phyloP scores from a whole-genome alignment of 2,797 vertebrate species.

The Acanthurus lineatus region DNA sequence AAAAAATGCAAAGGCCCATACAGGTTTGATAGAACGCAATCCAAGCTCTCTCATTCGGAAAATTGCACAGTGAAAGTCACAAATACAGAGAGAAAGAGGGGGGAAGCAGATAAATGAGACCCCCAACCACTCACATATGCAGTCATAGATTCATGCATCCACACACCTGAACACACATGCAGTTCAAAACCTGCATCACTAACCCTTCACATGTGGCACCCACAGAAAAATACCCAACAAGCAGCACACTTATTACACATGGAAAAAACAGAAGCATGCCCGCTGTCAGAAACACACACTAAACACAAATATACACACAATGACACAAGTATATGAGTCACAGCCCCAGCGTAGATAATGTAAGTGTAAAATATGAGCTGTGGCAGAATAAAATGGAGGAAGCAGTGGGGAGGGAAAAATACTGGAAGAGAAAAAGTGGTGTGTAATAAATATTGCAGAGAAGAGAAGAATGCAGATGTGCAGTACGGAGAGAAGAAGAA shows the following conservation, averaged over 20 bases:
- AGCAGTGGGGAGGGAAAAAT: conserved; percentile 16
- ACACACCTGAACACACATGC: conserved; percentile 38
- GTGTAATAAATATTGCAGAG: conserved; percentile 49
- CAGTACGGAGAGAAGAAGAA: not conserved
- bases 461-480: conserved; percentile 24
- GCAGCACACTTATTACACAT: not conserved
- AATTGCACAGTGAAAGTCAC: conserved; percentile 70
- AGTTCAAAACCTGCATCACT: conserved; percentile 46
- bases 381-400: conserved; percentile 27
- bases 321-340: conserved; percentile 34
- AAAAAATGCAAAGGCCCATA: conserved; percentile 42
- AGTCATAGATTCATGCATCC: conserved; percentile 20
- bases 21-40: conserved; percentile 64
- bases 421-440: conserved; percentile 14
- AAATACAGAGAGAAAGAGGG: conserved; percentile 56
- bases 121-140: not conserved
- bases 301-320: not conserved
- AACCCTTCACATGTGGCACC: conserved; percentile 24
- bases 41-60: conserved; percentile 70
- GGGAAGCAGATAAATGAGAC: conserved; percentile 44
- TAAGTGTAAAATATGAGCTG: conserved; percentile 51
- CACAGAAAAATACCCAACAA: conserved; percentile 8
- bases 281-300: not conserved
- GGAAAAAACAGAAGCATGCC: not conserved
- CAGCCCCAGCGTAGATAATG: conserved; percentile 42